Evolutionary conservation across 2,888 invertebrate genomes (phyloP).

Genomic region (Luperina nickerlii): DNA sequence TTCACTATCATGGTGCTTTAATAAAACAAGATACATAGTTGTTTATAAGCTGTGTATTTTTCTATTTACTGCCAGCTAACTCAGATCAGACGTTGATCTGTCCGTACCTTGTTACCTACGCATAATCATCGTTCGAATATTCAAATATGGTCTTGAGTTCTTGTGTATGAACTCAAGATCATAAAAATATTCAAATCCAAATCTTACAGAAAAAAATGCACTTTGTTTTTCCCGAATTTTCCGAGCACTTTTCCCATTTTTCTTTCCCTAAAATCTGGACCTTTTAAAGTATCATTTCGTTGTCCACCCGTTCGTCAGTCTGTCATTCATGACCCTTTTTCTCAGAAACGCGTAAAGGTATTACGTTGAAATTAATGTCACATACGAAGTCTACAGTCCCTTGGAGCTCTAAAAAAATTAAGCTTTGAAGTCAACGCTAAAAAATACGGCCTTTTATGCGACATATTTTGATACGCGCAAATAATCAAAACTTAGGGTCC

Average conservation of each 20-base stretch:
- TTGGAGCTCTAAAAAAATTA: no score
- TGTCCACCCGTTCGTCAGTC: no score
- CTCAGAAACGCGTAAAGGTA: no score
- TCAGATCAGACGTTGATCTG: background rate
- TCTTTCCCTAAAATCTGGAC: background rate
- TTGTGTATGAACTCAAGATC: no score
- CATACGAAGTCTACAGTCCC: no score
- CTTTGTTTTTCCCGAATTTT: background rate
- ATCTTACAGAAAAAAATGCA: background rate
- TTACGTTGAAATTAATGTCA: no score
- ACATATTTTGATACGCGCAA: no score
- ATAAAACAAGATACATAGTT: background rate
- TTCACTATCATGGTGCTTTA: slow-evolving; percentile 3
- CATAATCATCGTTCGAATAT: background rate
- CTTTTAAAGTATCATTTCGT: no score
- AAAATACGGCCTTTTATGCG: no score
- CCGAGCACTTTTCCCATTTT: background rate
- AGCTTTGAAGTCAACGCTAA: no score
- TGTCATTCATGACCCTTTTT: no score
- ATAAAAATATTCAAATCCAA: background rate
- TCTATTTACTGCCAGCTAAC: background rate
- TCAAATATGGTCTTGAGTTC: background rate
- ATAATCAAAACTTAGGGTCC: no score
- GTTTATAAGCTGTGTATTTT: background rate
- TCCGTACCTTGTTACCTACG: background rate